These are phyloP conservation scores for Potorous gilbertii DNA, from an alignment of 2,797 vertebrate genomes.

Conservation along the genomic window DNA sequence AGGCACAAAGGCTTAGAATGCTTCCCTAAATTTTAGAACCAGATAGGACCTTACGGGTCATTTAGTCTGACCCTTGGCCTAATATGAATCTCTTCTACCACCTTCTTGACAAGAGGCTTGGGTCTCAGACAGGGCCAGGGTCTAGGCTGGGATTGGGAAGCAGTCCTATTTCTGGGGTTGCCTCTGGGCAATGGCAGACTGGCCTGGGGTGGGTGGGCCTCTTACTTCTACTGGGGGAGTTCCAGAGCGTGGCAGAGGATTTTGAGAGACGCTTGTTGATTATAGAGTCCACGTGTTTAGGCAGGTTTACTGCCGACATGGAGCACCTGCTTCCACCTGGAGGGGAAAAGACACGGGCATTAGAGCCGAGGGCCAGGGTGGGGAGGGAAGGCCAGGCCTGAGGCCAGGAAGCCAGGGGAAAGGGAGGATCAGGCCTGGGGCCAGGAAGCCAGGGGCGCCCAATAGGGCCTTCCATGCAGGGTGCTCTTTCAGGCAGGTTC, in stretches of 20 bases:
- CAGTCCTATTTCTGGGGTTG: constrained; percentile 47
- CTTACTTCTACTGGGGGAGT: constrained; percentile 99
- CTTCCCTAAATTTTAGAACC: neutral
- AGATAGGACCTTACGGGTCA: neutral
- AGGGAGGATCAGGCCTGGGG: neutral
- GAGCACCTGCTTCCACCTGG: constrained; percentile 98
- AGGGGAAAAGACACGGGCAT: constrained; percentile 88
- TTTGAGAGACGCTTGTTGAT: constrained; percentile 99
- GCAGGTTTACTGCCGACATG: constrained; percentile 98
- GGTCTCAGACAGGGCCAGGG: constrained; percentile 34
- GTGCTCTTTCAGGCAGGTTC: constrained; percentile 61
- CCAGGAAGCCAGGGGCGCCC: constrained; percentile 71
- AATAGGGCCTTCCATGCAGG: constrained; percentile 82
- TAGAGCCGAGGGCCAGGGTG: constrained; percentile 79
- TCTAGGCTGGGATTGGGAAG: constrained; percentile 67
- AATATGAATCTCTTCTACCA: neutral
- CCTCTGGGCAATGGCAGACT: constrained; percentile 67
- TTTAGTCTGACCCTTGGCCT: neutral
- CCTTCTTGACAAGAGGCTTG: neutral
- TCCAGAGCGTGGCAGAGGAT: constrained; percentile 99
- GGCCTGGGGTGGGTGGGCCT: constrained; percentile 77
- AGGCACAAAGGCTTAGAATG: constrained; percentile 5
- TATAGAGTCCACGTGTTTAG: constrained; percentile 99
- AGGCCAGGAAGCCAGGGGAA: constrained; percentile 55
- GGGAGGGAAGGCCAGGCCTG: neutral